Evolutionary conservation across 1,140 invertebrate species (phyloP).

Genomic region (Dinothrombium tinctorium): DNA sequence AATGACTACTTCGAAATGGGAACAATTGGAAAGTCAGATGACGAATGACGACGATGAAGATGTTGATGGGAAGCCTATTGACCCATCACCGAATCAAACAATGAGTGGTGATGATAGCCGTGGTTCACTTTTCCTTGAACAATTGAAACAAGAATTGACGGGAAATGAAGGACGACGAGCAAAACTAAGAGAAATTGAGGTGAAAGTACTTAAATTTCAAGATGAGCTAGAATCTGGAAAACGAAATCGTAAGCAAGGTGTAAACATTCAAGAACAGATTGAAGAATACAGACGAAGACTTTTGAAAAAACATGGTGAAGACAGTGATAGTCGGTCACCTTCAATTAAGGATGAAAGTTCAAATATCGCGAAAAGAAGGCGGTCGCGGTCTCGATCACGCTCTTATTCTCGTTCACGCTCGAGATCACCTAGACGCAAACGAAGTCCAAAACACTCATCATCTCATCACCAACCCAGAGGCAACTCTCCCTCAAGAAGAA

Average conservation of each 20-base stretch:
- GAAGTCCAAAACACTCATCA: no score
- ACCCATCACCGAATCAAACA: neutral
- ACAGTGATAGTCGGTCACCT: no score
- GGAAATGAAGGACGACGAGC: constrained; percentile 43
- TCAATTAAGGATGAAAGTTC: no score
- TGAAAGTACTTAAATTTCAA: constrained; percentile 77
- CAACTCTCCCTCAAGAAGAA: no score
- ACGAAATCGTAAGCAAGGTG: constrained; percentile 41
- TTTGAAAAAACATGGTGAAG: constrained; percentile 51
- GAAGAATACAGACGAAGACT: constrained; percentile 76
- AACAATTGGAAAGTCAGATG: constrained; percentile 37
- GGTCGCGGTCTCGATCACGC: constrained; percentile 1
- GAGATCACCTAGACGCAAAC: no score
- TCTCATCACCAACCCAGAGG: no score
- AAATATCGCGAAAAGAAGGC: neutral
- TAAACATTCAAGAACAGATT: constrained; percentile 55
- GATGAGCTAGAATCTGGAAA: constrained; percentile 77
- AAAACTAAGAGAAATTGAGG: constrained; percentile 68
- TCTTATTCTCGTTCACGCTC: no score
- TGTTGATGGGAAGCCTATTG: constrained; percentile 22
- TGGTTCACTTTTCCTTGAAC: neutral
- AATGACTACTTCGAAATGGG: constrained; percentile 71
- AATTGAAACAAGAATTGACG: constrained; percentile 1
- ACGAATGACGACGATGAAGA: constrained; percentile 19
- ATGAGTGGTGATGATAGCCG: constrained; percentile 20